phyloP scores from a whole-genome alignment of 1,140 invertebrate species.

The Pygmarrhopalites habei region DNA sequence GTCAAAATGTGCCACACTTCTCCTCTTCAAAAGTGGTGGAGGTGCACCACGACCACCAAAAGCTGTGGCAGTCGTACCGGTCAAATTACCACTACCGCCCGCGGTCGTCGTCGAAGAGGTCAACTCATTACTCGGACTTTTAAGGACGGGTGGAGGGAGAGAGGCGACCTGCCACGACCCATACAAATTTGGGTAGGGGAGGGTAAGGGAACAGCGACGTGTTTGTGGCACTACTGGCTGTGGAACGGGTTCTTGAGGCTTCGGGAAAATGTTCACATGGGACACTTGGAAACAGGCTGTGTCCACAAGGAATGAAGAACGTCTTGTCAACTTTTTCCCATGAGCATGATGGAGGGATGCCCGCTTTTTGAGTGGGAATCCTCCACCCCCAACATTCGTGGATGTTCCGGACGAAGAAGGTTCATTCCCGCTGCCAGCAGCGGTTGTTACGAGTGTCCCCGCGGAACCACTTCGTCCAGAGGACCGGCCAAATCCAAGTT shows the following conservation, averaged over 20 bases:
- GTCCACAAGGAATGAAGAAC: constrained; percentile 35
- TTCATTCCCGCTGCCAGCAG: neutral
- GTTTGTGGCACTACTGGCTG: constrained; percentile 36
- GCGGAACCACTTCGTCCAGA: constrained; percentile 28
- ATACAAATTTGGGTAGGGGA: constrained; percentile 42
- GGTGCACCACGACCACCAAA: neutral
- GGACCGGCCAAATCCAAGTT: neutral
- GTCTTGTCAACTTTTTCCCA: constrained; percentile 25
- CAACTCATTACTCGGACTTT: constrained; percentile 7
- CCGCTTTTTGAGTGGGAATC: constrained; percentile 16
- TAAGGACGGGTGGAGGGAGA: constrained; percentile 7
- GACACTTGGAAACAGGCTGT: constrained; percentile 21
- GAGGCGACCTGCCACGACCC: constrained; percentile 41
- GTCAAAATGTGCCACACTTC: constrained; percentile 33
- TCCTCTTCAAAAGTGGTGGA: constrained; percentile 29
- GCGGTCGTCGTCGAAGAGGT: neutral
- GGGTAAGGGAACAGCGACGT: constrained; percentile 41
- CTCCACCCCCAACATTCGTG: neutral
- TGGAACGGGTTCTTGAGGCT: constrained; percentile 30
- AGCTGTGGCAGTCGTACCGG: neutral
- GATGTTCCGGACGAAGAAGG: neutral
- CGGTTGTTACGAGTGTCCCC: constrained; percentile 17
- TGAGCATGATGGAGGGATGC: constrained; percentile 30
- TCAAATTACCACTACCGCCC: neutral
- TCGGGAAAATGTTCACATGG: constrained; percentile 31